Conservation (phyloP, 1,140 invertebrate genomes). For the Listronotus oregonensis region DNA sequence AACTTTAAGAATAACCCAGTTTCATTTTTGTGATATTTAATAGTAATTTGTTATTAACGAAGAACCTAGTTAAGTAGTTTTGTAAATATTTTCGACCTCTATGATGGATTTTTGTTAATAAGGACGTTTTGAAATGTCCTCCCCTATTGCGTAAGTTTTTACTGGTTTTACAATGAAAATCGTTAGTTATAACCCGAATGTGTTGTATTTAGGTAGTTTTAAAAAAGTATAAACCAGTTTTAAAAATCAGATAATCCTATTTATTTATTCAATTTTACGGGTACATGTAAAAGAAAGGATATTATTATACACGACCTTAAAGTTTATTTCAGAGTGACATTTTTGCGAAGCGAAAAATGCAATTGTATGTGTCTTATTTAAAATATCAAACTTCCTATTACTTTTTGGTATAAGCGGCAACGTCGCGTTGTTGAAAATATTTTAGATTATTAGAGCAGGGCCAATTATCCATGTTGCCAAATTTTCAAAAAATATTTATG, state of each 20-base stretch:
- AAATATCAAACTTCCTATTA: too few relatives aligned
- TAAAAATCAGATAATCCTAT: not conserved
- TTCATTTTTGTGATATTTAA: conserved; percentile 36
- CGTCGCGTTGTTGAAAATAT: too few relatives aligned
- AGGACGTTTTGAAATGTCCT: conserved; percentile 8
- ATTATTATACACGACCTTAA: too few relatives aligned
- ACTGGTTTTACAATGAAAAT: conserved; percentile 18
- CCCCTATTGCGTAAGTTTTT: conserved; percentile 27
- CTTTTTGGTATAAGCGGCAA: too few relatives aligned
- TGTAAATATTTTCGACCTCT: conserved; percentile 27
- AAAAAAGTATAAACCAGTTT: conserved; percentile 10
- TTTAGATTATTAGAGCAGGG: too few relatives aligned
- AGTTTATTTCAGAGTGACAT: too few relatives aligned
- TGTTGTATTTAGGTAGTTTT: not conserved
- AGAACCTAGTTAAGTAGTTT: conserved; percentile 21
- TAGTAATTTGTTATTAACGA: conserved; percentile 23
- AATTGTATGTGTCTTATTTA: too few relatives aligned
- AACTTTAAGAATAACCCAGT: conserved; percentile 15
- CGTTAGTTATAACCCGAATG: not conserved
- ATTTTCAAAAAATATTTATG: too few relatives aligned
- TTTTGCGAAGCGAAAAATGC: too few relatives aligned
- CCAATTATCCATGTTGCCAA: too few relatives aligned
- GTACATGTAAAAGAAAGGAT: too few relatives aligned
- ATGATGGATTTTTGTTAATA: conserved; percentile 21
- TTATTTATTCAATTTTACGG: not conserved